phyloP scores from a whole-genome alignment of 1,140 invertebrate genomes.

The Watersipora subatra region DNA sequence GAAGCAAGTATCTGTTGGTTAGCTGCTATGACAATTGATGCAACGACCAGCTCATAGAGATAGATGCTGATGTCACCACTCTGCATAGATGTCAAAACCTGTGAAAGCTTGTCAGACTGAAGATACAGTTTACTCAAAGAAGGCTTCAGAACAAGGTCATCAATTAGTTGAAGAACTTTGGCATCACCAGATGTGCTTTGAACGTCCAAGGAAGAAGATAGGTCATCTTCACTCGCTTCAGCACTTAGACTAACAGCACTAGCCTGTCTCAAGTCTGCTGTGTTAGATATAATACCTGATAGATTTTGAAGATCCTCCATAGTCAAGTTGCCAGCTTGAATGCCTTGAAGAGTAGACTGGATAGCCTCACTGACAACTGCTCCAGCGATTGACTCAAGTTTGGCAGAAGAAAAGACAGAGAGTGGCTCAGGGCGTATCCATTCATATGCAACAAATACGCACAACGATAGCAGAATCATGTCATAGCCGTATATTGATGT shows the following conservation, averaged over 20 bases:
- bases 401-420: neutral
- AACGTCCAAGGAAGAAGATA: no score
- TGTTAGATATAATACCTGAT: neutral
- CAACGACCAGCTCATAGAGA: neutral
- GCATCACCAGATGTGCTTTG: no score
- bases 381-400: neutral
- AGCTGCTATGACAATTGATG: neutral
- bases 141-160: no score
- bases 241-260: neutral
- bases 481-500: neutral
- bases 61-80: neutral
- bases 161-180: no score
- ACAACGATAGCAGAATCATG: neutral
- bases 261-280: neutral
- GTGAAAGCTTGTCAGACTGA: no score
- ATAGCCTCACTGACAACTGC: neutral
- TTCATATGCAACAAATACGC: neutral
- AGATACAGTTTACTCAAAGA: no score
- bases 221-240: no score
- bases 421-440: neutral
- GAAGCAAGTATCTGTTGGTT: no score
- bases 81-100: no score
- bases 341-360: neutral
- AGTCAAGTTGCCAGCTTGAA: neutral
- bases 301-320: neutral